Percentiles rank a stretch among this genome's conserved stretches.
phyloP scores from a whole-genome alignment of 2,888 invertebrate genomes.

The Mesoligia furuncula region DNA sequence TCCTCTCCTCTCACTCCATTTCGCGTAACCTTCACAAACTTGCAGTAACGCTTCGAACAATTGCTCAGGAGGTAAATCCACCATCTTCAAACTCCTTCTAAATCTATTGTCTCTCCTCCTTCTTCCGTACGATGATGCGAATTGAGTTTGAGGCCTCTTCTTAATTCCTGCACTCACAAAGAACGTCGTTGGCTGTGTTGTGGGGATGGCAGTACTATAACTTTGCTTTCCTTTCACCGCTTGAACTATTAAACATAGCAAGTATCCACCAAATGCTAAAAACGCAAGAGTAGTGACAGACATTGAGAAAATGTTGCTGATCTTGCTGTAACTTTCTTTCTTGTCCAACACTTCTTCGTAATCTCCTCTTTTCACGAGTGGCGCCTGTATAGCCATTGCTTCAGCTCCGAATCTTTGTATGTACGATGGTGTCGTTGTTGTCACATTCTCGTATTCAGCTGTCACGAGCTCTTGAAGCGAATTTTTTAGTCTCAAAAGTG shows the following conservation, averaged over 20 bases:
- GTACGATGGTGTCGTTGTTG: conserved; percentile 73
- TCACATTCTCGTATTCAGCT: conserved; percentile 76
- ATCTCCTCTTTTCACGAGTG: conserved; percentile 83
- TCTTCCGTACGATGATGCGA: conserved; percentile 83
- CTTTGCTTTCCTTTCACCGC: conserved; percentile 92
- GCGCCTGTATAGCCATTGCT: conserved; percentile 83
- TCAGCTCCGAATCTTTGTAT: conserved; percentile 82
- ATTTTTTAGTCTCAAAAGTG: conserved; percentile 91
- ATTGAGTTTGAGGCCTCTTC: conserved; percentile 85
- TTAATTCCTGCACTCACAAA: conserved; percentile 84
- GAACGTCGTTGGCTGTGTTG: conserved; percentile 80
- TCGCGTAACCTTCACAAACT: conserved; percentile 90
- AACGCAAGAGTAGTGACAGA: conserved; percentile 95
- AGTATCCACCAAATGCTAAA: conserved; percentile 95
- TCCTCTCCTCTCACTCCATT: conserved; percentile 79
- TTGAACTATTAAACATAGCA: conserved; percentile 94
- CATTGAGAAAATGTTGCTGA: conserved; percentile 94
- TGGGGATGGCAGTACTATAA: conserved; percentile 71
- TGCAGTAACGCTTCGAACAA: conserved; percentile 88
- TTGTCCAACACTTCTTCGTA: conserved; percentile 87
- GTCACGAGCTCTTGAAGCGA: conserved; percentile 81
- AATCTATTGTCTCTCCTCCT: conserved; percentile 74
- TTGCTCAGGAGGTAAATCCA: conserved; percentile 84
- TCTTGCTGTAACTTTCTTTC: conserved; percentile 90
- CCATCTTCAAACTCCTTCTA: conserved; percentile 68